A percentile compares a stretch with the other conserved stretches of the same genome.
Conservation (phyloP, 2,888 invertebrate genomes). For the Gymnosoma rotundatum region DNA sequence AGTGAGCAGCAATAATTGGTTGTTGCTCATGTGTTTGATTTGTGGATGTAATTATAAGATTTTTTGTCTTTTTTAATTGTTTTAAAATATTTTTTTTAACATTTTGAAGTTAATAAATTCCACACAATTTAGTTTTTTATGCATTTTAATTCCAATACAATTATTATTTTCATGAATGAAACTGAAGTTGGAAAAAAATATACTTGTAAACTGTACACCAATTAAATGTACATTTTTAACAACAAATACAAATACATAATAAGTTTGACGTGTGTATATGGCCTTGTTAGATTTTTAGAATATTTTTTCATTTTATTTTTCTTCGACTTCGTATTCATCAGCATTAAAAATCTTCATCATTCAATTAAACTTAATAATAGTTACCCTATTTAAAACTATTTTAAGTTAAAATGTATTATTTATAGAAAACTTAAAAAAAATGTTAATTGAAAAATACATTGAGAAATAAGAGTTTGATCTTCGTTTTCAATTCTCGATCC, state of each 20-base stretch:
- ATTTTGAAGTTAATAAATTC: constrained; percentile 41
- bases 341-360: no score
- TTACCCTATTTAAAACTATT: no score
- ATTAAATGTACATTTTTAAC: no score
- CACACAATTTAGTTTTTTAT: constrained; percentile 19
- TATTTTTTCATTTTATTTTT: background rate
- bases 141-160: background rate
- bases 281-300: no score
- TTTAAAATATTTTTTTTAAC: constrained; percentile 14
- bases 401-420: no score
- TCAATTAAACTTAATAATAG: no score
- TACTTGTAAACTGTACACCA: background rate
- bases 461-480: no score
- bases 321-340: background rate
- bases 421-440: no score
- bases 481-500: no score
- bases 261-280: no score
- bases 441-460: no score
- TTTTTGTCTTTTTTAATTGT: constrained; percentile 8
- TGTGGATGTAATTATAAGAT: background rate
- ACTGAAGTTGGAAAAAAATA: constrained; percentile 1
- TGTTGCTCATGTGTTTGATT: constrained; percentile 16
- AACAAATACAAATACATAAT: no score
- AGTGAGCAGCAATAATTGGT: constrained; percentile 19
- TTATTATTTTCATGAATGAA: constrained; percentile 44